These are phyloP conservation scores for Mustelus asterias DNA, from an alignment of 2,113 vertebrate genomes.

Conservation along the genomic window DNA sequence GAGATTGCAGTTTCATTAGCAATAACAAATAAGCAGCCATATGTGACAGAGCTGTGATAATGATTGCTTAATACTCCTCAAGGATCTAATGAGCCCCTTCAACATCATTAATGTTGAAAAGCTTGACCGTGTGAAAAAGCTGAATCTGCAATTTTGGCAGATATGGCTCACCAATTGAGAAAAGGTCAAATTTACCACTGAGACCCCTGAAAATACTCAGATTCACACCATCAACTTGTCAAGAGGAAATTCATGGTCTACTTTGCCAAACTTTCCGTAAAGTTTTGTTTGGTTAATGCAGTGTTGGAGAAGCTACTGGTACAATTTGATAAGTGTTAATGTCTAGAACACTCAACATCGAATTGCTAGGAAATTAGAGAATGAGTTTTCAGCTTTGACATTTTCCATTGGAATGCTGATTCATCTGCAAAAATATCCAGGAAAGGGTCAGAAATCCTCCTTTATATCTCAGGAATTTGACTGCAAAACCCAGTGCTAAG, in stretches of 20 bases:
- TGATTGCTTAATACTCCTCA: background rate
- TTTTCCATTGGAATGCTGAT: background rate
- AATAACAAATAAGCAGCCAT: slow-evolving; percentile 12
- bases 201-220: background rate
- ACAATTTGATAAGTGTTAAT: background rate
- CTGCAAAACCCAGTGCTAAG: background rate
- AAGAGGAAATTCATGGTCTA: background rate
- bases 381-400: background rate
- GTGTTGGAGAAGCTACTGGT: background rate
- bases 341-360: background rate
- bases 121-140: background rate
- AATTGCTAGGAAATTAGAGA: background rate
- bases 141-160: background rate
- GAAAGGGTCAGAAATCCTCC: background rate
- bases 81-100: background rate
- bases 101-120: background rate
- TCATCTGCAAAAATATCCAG: background rate
- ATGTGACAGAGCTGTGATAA: slow-evolving; percentile 15
- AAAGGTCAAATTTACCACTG: background rate
- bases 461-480: background rate
- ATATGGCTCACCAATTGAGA: background rate
- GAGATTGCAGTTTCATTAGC: background rate
- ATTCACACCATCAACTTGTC: background rate
- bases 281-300: background rate
- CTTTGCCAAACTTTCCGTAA: background rate